Conservation (phyloP, 2,888 invertebrate genomes). For the Diarsia rubi region DNA sequence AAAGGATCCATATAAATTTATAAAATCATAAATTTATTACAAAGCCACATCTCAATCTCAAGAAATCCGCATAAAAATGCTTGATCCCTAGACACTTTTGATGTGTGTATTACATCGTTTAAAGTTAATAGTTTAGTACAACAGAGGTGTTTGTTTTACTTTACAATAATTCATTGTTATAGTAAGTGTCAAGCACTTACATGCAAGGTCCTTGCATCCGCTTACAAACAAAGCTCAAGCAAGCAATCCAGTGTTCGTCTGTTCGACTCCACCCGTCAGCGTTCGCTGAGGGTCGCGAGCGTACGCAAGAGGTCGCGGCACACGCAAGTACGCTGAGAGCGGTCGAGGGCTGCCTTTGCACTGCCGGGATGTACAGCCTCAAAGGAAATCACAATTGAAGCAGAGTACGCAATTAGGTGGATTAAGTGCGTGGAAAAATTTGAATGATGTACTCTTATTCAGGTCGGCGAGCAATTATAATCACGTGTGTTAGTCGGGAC, state of each 20-base stretch:
- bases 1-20: too few species aligned
- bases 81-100: too few species aligned
- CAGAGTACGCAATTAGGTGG: conserved; percentile 57
- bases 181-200: conserved; percentile 12
- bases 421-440: conserved; percentile 48
- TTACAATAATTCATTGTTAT: conserved; percentile 6
- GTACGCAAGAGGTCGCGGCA: conserved; percentile 20
- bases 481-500: not conserved
- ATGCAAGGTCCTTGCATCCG: conserved; percentile 19
- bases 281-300: conserved; percentile 19
- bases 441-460: conserved; percentile 25
- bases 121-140: not conserved
- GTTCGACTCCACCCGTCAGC: conserved; percentile 6
- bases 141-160: not conserved
- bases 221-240: conserved; percentile 26
- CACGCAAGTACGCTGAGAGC: conserved; percentile 45
- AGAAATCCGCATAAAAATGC: too few species aligned
- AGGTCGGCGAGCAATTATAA: conserved; percentile 12
- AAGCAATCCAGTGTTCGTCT: conserved; percentile 5
- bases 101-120: not conserved
- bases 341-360: conserved; percentile 49
- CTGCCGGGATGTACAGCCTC: conserved; percentile 46
- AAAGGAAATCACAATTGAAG: conserved; percentile 58
- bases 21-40: too few species aligned
- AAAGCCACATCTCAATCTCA: too few species aligned